These are phyloP conservation scores for Tanytarsus gracilentus DNA, from an alignment of 2,888 invertebrate species.

Conservation along the genomic window DNA sequence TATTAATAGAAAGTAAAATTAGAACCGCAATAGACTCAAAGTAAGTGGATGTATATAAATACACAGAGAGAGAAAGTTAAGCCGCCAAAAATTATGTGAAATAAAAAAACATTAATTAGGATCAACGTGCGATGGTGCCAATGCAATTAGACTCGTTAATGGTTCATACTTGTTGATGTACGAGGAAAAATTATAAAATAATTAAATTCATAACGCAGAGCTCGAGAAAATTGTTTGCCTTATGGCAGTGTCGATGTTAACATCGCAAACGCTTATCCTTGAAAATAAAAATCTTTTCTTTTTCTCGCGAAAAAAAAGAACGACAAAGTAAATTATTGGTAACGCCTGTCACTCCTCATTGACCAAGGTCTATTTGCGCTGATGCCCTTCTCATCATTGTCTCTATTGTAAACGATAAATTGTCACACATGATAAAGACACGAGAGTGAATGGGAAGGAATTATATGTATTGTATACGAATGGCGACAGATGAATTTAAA, in stretches of 20 bases:
- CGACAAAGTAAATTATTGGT: slow-evolving; percentile 3
- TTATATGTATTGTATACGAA: not conserved
- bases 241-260: not conserved
- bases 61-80: not conserved
- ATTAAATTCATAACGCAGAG: not conserved
- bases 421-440: too few species aligned
- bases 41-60: not conserved
- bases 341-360: slow-evolving; percentile 14
- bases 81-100: not conserved
- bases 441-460: not conserved
- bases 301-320: not conserved
- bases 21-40: not conserved
- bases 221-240: not conserved
- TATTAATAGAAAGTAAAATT: not conserved
- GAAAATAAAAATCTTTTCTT: not conserved
- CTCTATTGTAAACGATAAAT: too few species aligned
- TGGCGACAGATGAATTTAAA: not conserved
- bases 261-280: too few species aligned
- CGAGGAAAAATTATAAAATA: not conserved
- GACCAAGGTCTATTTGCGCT: slow-evolving; percentile 2
- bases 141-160: not conserved
- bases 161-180: not conserved
- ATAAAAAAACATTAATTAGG: not conserved
- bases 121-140: not conserved
- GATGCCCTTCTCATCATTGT: too few species aligned